Percentiles rank a stretch among this genome's conserved stretches.
Evolutionary conservation across 2,888 invertebrate genomes (phyloP).

Genomic region (Cheilosia variabilis): DNA sequence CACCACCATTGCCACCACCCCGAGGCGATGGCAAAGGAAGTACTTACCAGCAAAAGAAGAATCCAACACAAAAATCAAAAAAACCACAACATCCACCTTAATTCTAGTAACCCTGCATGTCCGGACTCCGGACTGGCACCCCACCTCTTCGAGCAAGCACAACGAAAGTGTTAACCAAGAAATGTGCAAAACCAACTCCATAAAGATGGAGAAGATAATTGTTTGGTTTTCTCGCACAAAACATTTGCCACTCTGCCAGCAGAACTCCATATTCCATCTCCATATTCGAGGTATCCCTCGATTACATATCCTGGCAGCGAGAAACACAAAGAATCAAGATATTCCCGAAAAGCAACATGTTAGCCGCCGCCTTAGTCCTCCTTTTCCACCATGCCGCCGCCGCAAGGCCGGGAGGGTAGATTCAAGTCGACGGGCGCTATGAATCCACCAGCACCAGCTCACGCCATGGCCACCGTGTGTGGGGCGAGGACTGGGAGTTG

Average conservation of each 20-base stretch:
- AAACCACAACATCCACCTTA: slow-evolving; percentile 35
- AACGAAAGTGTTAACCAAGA: slow-evolving; percentile 73
- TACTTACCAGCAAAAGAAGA: slow-evolving; percentile 45
- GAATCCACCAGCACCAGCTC: slow-evolving; percentile 7
- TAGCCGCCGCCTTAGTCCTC: slow-evolving; percentile 72
- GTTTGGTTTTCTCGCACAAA: slow-evolving; percentile 62
- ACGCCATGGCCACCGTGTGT: slow-evolving; percentile 42
- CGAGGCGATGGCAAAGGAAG: slow-evolving; percentile 57
- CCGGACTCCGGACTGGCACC: background rate
- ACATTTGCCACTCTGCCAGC: slow-evolving; percentile 47
- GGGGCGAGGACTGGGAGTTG: slow-evolving; percentile 78
- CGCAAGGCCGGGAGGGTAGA: slow-evolving; percentile 8
- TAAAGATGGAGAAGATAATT: slow-evolving; percentile 75
- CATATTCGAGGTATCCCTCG: slow-evolving; percentile 73
- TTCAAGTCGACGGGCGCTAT: slow-evolving; percentile 32
- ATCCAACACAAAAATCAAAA: slow-evolving; percentile 23
- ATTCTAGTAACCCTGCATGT: slow-evolving; percentile 12
- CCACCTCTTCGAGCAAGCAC: slow-evolving; percentile 12
- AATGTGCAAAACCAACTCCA: slow-evolving; percentile 75
- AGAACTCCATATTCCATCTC: slow-evolving; percentile 63
- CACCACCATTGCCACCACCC: slow-evolving; percentile 60
- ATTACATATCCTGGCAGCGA: slow-evolving; percentile 71
- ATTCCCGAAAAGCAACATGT: slow-evolving; percentile 75
- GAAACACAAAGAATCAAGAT: slow-evolving; percentile 75
- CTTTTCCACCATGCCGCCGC: slow-evolving; percentile 31